Evolutionary conservation across 2,888 invertebrate species (phyloP).

Genomic region (Meloe dianella): DNA sequence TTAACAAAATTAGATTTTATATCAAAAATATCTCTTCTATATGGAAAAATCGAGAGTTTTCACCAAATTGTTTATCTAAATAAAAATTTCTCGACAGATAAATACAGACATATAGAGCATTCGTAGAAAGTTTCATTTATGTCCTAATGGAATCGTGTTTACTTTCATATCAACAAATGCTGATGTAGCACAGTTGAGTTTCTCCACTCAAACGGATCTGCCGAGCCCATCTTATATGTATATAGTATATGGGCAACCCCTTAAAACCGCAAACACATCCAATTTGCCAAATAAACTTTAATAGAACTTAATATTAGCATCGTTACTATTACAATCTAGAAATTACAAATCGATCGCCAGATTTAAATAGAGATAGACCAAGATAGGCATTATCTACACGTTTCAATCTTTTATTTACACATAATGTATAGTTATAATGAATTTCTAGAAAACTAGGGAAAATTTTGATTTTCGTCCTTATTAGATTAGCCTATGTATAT

Average conservation of each 20-base stretch:
- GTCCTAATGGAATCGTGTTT: slow-evolving; percentile 51
- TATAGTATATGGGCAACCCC: slow-evolving; percentile 36
- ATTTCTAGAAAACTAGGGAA: too few relatives aligned
- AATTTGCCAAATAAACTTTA: slow-evolving; percentile 42
- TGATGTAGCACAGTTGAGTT: slow-evolving; percentile 40
- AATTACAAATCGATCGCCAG: neutral
- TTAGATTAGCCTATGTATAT: slow-evolving; percentile 42
- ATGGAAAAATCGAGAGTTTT: neutral
- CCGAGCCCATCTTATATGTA: slow-evolving; percentile 38
- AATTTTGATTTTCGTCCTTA: too few relatives aligned
- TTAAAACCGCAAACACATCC: slow-evolving; percentile 41
- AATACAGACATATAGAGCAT: slow-evolving; percentile 5
- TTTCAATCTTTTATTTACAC: too few relatives aligned
- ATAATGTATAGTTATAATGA: too few relatives aligned
- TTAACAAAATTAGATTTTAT: slow-evolving; percentile 20
- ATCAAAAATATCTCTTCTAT: neutral
- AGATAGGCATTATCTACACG: too few relatives aligned
- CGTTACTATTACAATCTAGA: slow-evolving; percentile 11
- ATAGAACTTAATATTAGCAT: slow-evolving; percentile 18
- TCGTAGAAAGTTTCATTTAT: slow-evolving; percentile 41
- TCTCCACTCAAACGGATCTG: slow-evolving; percentile 36
- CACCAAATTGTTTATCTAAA: neutral
- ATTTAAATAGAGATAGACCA: too few relatives aligned
- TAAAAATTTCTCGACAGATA: slow-evolving; percentile 1
- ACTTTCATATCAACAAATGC: slow-evolving; percentile 52